Evolutionary conservation across 2,797 vertebrate species (phyloP).

Genomic region (Mus spretus): DNA sequence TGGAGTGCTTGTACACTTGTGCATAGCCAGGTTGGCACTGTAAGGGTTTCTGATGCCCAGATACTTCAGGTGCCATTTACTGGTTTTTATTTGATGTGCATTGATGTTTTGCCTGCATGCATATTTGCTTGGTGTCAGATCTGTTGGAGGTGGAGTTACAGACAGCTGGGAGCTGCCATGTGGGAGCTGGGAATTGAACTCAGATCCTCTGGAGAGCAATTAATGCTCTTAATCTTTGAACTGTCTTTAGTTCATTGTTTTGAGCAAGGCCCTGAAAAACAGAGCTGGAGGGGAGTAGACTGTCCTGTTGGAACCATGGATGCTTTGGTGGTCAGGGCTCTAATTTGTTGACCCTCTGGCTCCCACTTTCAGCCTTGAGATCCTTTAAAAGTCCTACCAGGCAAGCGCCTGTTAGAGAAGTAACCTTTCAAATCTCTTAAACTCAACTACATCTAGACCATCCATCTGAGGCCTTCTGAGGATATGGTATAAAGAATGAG

Average conservation of each 20-base stretch:
- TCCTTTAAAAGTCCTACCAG: not conserved
- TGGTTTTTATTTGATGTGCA: not conserved
- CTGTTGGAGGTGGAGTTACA: not conserved
- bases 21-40: not conserved
- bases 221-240: not conserved
- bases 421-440: not conserved
- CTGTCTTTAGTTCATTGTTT: conserved; percentile 28
- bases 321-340: not conserved
- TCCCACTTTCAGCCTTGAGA: not conserved
- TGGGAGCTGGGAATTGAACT: not conserved
- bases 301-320: not conserved
- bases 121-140: not conserved
- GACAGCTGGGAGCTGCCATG: not conserved
- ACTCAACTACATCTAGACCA: not conserved
- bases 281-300: not conserved
- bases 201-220: not conserved
- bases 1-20: not conserved
- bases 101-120: not conserved
- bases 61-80: not conserved
- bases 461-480: not conserved
- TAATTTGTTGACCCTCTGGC: not conserved
- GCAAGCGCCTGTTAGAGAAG: not conserved
- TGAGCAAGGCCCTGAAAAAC: conserved; percentile 73
- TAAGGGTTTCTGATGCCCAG: not conserved
- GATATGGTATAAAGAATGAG: not conserved